Percentiles rank a stretch among this genome's conserved stretches.
Conservation (phyloP, 2,888 invertebrate species). For the Parascotia fuliginaria region DNA sequence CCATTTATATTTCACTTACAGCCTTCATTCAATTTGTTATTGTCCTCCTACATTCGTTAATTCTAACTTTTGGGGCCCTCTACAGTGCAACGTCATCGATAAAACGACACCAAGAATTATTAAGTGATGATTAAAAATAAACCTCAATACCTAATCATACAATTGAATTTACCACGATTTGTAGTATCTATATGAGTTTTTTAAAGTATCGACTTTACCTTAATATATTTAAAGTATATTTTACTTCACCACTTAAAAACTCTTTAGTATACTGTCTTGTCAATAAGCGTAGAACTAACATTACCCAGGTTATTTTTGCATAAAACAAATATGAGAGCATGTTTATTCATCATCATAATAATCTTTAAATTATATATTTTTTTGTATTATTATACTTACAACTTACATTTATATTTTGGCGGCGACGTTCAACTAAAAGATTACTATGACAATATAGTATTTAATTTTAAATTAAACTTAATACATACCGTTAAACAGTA, state of each 20-base stretch:
- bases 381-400: neutral
- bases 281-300: too few relatives aligned
- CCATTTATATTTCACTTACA: conserved; percentile 71
- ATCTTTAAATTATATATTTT: neutral
- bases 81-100: neutral
- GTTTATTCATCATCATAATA: neutral
- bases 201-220: neutral
- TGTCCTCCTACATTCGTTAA: conserved; percentile 62
- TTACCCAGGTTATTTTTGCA: neutral
- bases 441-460: neutral
- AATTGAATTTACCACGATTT: neutral
- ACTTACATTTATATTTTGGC: conserved; percentile 4
- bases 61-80: conserved; percentile 41
- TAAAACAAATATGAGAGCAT: neutral
- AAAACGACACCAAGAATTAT: too few relatives aligned
- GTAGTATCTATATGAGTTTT: neutral
- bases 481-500: neutral
- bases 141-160: neutral
- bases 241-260: too few relatives aligned
- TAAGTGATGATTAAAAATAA: neutral
- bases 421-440: neutral
- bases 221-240: too few relatives aligned
- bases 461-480: neutral
- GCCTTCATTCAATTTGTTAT: conserved; percentile 79
- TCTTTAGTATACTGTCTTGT: too few relatives aligned